Percentiles rank a stretch among this genome's conserved stretches.
phyloP scores from a whole-genome alignment of 2,888 invertebrate species.

The Malthinus seriepunctatus region DNA sequence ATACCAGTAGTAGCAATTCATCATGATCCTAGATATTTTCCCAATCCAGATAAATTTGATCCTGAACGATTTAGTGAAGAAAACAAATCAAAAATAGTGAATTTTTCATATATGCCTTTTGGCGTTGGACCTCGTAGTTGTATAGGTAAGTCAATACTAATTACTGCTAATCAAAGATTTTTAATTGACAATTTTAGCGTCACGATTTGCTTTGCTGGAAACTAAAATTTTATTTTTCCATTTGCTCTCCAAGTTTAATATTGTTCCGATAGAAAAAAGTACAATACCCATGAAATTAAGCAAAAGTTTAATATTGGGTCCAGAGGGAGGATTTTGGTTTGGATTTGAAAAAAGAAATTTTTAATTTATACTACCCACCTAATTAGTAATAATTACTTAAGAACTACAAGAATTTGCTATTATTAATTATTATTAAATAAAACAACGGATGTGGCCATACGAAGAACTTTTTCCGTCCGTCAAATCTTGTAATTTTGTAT shows the following conservation, averaged over 20 bases:
- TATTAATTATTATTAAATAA: too few species aligned
- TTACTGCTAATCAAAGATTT: neutral
- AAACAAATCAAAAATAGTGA: neutral
- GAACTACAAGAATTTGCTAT: too few species aligned
- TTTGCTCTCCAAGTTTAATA: conserved; percentile 39
- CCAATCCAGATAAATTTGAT: neutral
- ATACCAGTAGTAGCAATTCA: neutral
- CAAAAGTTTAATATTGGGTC: conserved; percentile 30
- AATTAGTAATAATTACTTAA: too few species aligned
- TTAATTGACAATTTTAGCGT: conserved; percentile 36
- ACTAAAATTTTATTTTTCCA: conserved; percentile 39
- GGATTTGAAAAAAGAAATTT: conserved; percentile 34
- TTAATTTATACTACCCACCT: too few species aligned
- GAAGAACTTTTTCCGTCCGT: too few species aligned
- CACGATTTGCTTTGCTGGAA: conserved; percentile 33
- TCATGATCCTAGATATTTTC: neutral
- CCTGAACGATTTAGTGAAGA: neutral
- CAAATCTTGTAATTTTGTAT: too few species aligned
- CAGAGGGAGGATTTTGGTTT: conserved; percentile 41
- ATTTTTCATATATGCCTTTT: neutral
- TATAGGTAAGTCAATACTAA: neutral
- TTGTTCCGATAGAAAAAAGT: conserved; percentile 39
- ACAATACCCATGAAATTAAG: conserved; percentile 39
- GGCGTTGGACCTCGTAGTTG: neutral
- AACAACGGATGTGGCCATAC: too few species aligned